Percentiles rank a stretch among this genome's conserved stretches.
These are phyloP conservation scores for Crocallis elinguaria DNA, from an alignment of 2,888 invertebrate genomes.

Conservation along the genomic window DNA sequence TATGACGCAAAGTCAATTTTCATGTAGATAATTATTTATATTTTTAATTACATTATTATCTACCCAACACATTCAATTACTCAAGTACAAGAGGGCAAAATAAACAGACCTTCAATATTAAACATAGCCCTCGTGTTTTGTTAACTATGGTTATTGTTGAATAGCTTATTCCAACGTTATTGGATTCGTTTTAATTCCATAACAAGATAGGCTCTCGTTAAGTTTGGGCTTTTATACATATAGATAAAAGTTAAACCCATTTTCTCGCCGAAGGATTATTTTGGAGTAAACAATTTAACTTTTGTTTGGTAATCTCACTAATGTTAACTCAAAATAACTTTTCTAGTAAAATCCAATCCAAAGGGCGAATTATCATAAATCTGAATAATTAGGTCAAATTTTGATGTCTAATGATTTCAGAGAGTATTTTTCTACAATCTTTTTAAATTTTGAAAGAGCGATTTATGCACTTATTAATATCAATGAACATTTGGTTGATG, in stretches of 20 bases:
- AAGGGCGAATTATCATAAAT: constrained; percentile 68
- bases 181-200: constrained; percentile 37
- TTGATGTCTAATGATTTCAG: constrained; percentile 72
- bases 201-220: constrained; percentile 33
- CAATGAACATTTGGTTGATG: constrained; percentile 80
- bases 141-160: constrained; percentile 21
- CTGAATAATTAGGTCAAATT: constrained; percentile 71
- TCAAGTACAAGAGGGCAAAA: constrained; percentile 49
- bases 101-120: constrained; percentile 37
- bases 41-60: constrained; percentile 41
- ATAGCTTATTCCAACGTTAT: constrained; percentile 29
- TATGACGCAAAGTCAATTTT: constrained; percentile 61
- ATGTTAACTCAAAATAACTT: constrained; percentile 65
- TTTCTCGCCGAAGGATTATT: constrained; percentile 19
- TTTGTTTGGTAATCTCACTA: constrained; percentile 69
- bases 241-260: constrained; percentile 22
- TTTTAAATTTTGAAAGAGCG: constrained; percentile 75
- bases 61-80: constrained; percentile 45
- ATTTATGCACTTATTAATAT: constrained; percentile 77
- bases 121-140: constrained; percentile 24
- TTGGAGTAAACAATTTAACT: constrained; percentile 30
- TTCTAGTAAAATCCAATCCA: constrained; percentile 50
- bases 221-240: constrained; percentile 32
- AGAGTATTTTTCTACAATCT: constrained; percentile 84
- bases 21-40: constrained; percentile 53